A percentile compares a stretch with the other conserved stretches of the same genome.
These are phyloP conservation scores for Tetrapedia diversipes DNA, from an alignment of 2,888 invertebrate species.

Conservation along the genomic window DNA sequence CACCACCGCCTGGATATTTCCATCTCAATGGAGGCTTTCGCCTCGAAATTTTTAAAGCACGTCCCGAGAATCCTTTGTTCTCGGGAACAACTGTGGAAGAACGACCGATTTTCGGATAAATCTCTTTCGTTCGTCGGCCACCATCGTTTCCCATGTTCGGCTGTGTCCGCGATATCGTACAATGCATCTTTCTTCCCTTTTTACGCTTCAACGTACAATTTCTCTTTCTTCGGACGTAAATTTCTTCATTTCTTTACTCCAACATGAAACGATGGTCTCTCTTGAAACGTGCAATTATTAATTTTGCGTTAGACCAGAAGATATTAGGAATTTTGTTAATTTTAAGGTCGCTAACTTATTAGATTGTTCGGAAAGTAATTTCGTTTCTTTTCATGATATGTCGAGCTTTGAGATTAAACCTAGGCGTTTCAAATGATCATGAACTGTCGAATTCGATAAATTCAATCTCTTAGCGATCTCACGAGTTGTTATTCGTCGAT, in stretches of 20 bases:
- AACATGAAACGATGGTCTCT: not conserved
- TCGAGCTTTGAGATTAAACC: too few species aligned
- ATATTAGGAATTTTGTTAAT: not conserved
- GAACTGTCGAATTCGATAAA: too few species aligned
- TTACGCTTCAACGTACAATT: not conserved
- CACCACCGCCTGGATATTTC: constrained; percentile 57
- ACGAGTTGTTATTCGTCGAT: too few species aligned
- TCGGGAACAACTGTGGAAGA: not conserved
- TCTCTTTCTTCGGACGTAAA: not conserved
- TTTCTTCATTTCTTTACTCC: not conserved
- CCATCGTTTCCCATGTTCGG: not conserved
- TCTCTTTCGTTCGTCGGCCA: not conserved
- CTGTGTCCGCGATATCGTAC: not conserved
- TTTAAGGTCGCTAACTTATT: too few species aligned
- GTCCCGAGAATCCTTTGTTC: constrained; percentile 28
- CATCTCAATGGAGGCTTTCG: constrained; percentile 55
- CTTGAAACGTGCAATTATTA: not conserved
- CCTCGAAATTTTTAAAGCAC: constrained; percentile 34
- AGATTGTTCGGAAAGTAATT: too few species aligned
- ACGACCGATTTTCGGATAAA: constrained; percentile 12
- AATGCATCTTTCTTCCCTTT: too few species aligned
- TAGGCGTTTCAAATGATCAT: too few species aligned
- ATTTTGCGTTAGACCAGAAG: not conserved
- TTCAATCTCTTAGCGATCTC: too few species aligned
- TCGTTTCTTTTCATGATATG: too few species aligned